Conservation (phyloP, 2,113 vertebrate genomes). For the Zosterops borbonicus region DNA sequence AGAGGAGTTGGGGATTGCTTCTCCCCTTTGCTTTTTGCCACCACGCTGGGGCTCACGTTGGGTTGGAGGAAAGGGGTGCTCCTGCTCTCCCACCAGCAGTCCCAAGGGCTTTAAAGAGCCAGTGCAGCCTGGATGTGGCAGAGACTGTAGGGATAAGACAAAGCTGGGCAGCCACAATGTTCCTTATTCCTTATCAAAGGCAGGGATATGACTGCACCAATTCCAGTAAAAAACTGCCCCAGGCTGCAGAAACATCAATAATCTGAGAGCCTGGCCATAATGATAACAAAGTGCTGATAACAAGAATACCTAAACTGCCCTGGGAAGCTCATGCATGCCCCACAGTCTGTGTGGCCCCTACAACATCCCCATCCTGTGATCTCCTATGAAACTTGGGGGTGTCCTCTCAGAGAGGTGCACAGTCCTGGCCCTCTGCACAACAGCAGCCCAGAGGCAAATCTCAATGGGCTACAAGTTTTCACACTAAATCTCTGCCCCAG, state of each 20-base stretch:
- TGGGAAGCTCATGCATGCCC: accelerated
- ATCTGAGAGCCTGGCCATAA: not conserved
- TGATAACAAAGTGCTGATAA: not conserved
- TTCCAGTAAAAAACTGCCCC: not conserved
- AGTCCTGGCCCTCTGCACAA: accelerated
- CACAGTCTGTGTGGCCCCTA: accelerated
- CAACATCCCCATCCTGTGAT: not conserved
- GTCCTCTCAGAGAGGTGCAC: accelerated
- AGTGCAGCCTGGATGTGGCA: accelerated
- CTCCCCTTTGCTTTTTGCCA: not conserved
- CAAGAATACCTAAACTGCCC: not conserved
- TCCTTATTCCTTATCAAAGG: not conserved
- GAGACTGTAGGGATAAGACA: not conserved
- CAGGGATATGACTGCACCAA: not conserved
- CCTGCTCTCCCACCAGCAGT: not conserved
- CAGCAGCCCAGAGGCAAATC: not conserved
- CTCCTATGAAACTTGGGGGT: too few species aligned
- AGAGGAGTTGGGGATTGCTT: not conserved
- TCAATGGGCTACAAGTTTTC: accelerated
- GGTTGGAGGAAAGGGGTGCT: not conserved
- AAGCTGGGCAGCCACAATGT: accelerated
- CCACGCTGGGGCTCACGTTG: accelerated
- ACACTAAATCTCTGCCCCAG: not conserved
- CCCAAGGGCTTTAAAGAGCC: not conserved
- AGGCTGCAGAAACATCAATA: not conserved